Conservation (phyloP, 2,113 vertebrate species). For the Tachysurus vachellii region DNA sequence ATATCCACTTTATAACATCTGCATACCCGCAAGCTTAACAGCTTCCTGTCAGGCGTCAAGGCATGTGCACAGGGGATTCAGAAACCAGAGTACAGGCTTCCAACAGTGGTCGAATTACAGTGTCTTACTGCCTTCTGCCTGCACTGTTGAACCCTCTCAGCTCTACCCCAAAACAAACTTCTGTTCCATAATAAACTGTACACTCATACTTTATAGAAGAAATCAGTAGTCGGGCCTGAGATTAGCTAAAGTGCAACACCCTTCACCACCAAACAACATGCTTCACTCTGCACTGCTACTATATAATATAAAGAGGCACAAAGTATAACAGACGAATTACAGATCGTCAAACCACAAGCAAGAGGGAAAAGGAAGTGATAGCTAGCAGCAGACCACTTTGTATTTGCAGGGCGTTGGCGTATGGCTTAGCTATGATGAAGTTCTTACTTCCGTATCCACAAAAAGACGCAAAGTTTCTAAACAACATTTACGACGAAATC, state of each 20-base stretch:
- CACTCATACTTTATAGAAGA: neutral
- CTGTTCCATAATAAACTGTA: neutral
- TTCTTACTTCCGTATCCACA: slow-evolving; percentile 45
- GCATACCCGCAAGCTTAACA: slow-evolving; percentile 26
- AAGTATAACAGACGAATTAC: slow-evolving; percentile 16
- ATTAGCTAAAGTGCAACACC: neutral
- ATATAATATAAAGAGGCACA: neutral
- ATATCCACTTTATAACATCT: neutral
- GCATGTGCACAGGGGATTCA: slow-evolving; percentile 38
- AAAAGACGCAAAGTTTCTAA: neutral
- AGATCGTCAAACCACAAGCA: slow-evolving; percentile 26
- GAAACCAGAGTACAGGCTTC: slow-evolving; percentile 41
- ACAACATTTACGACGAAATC: neutral
- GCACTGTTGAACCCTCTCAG: neutral
- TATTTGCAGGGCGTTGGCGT: slow-evolving; percentile 43
- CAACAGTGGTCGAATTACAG: slow-evolving; percentile 41
- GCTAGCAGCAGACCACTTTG: slow-evolving; percentile 14
- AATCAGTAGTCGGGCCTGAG: neutral
- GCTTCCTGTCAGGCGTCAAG: slow-evolving; percentile 49
- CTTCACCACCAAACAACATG: neutral
- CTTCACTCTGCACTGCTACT: neutral
- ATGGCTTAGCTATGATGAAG: neutral
- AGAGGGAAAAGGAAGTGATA: slow-evolving; percentile 40
- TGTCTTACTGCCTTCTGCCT: neutral
- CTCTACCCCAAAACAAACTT: neutral